Conservation (phyloP, 2,797 vertebrate species). For the Prionace glauca region DNA sequence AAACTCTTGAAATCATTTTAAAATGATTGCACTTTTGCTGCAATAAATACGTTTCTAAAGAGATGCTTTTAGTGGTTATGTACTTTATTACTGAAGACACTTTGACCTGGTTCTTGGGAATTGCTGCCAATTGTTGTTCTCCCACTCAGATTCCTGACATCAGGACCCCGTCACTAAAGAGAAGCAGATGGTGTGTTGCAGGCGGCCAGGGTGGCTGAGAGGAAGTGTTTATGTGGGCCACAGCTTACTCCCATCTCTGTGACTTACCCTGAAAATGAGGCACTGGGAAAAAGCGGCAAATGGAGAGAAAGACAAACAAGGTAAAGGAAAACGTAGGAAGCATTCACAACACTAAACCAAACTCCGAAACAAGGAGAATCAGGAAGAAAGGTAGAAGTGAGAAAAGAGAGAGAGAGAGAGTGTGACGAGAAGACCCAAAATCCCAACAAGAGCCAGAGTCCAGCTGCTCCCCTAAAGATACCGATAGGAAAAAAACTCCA, state of each 20-base stretch:
- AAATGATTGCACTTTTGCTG: neutral
- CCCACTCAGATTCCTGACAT: neutral
- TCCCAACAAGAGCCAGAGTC: neutral
- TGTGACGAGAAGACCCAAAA: too few relatives aligned
- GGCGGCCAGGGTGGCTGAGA: neutral
- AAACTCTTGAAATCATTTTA: constrained; percentile 30
- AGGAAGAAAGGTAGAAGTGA: neutral
- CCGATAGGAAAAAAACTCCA: neutral
- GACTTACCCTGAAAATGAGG: neutral
- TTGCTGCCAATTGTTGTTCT: neutral
- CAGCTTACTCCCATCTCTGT: neutral
- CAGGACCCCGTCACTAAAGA: constrained; percentile 8
- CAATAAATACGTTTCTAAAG: constrained; percentile 10
- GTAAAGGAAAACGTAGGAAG: neutral
- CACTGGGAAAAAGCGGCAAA: neutral
- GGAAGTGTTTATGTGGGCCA: constrained; percentile 4
- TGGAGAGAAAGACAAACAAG: neutral
- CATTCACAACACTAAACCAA: neutral
- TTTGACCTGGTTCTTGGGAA: constrained; percentile 4
- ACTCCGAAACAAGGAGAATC: neutral
- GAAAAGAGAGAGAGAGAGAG: neutral
- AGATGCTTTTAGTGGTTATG: neutral
- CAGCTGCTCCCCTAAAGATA: neutral
- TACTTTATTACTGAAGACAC: neutral
- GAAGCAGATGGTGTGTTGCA: neutral